Evolutionary conservation across 1,140 invertebrate species (phyloP), one percentile per base, ranked within the genome.

Genomic region (Brachystomella parvula): DNA sequence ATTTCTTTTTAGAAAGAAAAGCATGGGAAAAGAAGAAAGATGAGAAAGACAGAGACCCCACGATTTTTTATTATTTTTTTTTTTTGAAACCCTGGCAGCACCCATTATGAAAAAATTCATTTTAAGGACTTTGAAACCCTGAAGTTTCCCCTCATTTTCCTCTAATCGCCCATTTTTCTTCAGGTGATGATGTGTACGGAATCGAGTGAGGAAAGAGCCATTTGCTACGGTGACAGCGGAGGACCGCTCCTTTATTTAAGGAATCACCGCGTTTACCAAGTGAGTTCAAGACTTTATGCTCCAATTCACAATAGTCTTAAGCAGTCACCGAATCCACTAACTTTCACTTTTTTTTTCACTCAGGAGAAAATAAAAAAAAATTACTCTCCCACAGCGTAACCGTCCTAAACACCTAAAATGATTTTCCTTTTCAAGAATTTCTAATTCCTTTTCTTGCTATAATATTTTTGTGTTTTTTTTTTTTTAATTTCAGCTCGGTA

Each of bases 171-270:
- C 49, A 44, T 44, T 44, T 31, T 70, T 67, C 62, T 72, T 70
- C 33, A 49, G 63, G 12, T 56, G 12, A 73, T 73, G 71, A 59
- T 70, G 60, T 73, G 71, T 39, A 73, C 68, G 2, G 71, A 70
- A 31, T 73, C 71, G 2, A 69, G 49, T 30, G 26, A 29, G 28
- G 64, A 70, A 32, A 62, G 49, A n/a, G 56, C 61, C 28, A 64
- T 68, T 29, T 65, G 68, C 26, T 71, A 71, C 56, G 71, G 71
- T 12, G 71, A 72, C 30, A 49, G 47, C 29, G 68, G 71, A 32
- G 68, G 71, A 21, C 66, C 68, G 21, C 39, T 73, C 21, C 67
- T 73, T 63, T 73, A 68, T 31, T 65, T 66, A 29, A 31, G 66
- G 19, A 61, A 70, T 15, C 68, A 70, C 17, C 62, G 56, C 47